A percentile compares a stretch with the other conserved stretches of the same genome.
These are phyloP conservation scores for Nasonia giraulti DNA, from an alignment of 1,140 invertebrate genomes.

Conservation along the genomic window DNA sequence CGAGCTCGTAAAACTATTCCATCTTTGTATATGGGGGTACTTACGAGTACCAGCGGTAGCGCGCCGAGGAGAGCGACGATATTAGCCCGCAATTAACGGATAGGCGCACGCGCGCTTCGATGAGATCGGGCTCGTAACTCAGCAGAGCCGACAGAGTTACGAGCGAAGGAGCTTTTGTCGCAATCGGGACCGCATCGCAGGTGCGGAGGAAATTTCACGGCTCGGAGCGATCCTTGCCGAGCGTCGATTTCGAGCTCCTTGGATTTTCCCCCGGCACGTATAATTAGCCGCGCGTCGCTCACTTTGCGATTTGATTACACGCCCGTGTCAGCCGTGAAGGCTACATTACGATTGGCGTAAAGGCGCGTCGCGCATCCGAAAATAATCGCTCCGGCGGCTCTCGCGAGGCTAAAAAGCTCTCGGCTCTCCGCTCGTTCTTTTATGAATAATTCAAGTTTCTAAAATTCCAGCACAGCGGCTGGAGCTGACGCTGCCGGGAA, in stretches of 20 bases:
- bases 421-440: neutral
- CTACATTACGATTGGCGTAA: too few species aligned
- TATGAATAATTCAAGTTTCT: neutral
- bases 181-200: too few species aligned
- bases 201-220: too few species aligned
- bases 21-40: too few species aligned
- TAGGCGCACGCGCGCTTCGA: neutral
- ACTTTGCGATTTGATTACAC: neutral
- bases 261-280: too few species aligned
- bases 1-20: too few species aligned
- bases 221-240: too few species aligned
- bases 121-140: constrained; percentile 30
- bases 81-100: constrained; percentile 27
- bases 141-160: neutral
- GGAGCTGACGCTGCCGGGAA: neutral
- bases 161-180: too few species aligned
- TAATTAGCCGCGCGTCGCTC: too few species aligned
- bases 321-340: neutral
- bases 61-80: neutral
- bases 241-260: too few species aligned
- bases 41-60: neutral
- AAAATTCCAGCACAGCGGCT: neutral
- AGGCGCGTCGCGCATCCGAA: neutral
- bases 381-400: too few species aligned
- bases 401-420: too few species aligned